Percentiles rank a stretch among this genome's conserved stretches.
Evolutionary conservation across 2,888 invertebrate genomes (phyloP).

Genomic region (Diloba caeruleocephala): DNA sequence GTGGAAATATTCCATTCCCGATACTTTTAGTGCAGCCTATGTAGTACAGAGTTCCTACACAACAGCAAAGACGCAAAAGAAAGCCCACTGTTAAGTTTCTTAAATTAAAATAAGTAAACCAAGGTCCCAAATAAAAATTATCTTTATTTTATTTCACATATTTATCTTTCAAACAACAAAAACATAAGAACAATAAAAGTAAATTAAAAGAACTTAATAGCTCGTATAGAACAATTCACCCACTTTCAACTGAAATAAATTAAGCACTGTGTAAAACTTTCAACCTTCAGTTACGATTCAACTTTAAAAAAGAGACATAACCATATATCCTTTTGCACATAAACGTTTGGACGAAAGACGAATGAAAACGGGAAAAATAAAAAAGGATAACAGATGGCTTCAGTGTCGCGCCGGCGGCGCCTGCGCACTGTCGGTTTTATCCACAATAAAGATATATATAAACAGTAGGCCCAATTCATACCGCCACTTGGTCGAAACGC

Average conservation of each 20-base stretch:
- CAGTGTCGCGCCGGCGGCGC: constrained; percentile 66
- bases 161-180: constrained; percentile 9
- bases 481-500: no score
- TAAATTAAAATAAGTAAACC: no score
- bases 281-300: constrained; percentile 54
- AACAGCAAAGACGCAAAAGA: no score
- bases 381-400: constrained; percentile 64
- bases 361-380: constrained; percentile 59
- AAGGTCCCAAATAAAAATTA: no score
- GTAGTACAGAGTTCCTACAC: no score
- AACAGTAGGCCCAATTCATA: constrained; percentile 8
- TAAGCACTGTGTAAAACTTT: constrained; percentile 41
- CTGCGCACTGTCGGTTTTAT: constrained; percentile 58
- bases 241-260: constrained; percentile 53
- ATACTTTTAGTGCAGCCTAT: no score
- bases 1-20: no score
- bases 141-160: neutral
- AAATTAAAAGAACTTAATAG: constrained; percentile 35
- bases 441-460: neutral
- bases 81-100: no score
- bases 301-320: constrained; percentile 57
- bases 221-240: constrained; percentile 53
- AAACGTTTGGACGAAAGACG: constrained; percentile 52
- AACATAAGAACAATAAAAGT: constrained; percentile 24
- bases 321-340: constrained; percentile 63